phyloP scores from a whole-genome alignment of 2,888 invertebrate species.

The Zaprionus obscuricornis region DNA sequence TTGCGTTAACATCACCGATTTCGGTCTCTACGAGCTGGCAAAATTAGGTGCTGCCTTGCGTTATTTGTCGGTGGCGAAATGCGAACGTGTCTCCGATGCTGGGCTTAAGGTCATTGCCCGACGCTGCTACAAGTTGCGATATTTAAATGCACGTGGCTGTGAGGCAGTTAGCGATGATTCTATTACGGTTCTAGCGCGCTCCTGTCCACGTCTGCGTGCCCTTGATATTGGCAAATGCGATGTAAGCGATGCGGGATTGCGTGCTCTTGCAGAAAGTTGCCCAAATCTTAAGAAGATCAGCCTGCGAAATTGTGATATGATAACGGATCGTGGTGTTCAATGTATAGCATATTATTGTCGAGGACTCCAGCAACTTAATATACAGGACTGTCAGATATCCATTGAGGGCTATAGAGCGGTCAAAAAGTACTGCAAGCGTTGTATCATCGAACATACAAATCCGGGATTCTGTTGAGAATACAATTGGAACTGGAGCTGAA shows the following conservation, averaged over 20 bases:
- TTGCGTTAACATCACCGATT: conserved; percentile 94
- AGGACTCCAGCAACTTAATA: conserved; percentile 94
- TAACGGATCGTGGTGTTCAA: conserved; percentile 94
- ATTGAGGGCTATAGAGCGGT: conserved; percentile 95
- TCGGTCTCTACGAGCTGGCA: conserved; percentile 94
- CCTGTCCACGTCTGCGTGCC: conserved; percentile 93
- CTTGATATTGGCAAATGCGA: conserved; percentile 97
- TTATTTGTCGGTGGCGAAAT: conserved; percentile 96
- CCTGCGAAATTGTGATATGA: conserved; percentile 94
- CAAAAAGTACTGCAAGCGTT: conserved; percentile 95
- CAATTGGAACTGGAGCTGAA: background rate
- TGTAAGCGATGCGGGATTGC: conserved; percentile 94
- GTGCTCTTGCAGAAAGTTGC: conserved; percentile 94
- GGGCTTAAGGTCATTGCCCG: conserved; percentile 94
- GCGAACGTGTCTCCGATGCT: conserved; percentile 95
- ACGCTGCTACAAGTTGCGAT: conserved; percentile 93
- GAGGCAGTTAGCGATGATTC: conserved; percentile 97
- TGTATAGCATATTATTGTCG: conserved; percentile 95
- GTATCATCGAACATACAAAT: conserved; percentile 97
- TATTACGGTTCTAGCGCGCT: conserved; percentile 92
- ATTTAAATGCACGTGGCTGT: conserved; percentile 95
- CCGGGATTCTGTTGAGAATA: conserved; percentile 94
- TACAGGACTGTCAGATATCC: conserved; percentile 96
- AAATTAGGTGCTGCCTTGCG: conserved; percentile 94
- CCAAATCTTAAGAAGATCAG: conserved; percentile 95